Evolutionary conservation across 2,797 vertebrate genomes (phyloP).

Genomic region (Lates japonicus): DNA sequence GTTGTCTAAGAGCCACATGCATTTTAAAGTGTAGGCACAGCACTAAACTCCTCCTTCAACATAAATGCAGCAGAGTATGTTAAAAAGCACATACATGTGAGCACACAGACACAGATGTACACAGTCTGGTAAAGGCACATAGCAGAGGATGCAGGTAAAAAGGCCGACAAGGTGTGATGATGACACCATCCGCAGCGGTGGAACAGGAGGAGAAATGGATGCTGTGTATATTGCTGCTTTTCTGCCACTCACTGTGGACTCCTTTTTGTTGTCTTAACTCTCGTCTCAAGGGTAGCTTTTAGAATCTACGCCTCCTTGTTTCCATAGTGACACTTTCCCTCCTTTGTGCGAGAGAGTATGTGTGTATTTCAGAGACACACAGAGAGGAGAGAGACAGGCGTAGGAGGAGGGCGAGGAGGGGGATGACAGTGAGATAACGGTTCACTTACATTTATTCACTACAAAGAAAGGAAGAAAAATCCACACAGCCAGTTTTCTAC

Average conservation of each 20-base stretch:
- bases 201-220: slow-evolving; percentile 53
- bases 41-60: slow-evolving; percentile 14
- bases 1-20: slow-evolving; percentile 44
- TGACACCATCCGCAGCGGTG: slow-evolving; percentile 52
- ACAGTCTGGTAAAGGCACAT: slow-evolving; percentile 31
- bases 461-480: slow-evolving; percentile 58
- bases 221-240: slow-evolving; percentile 75
- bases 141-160: slow-evolving; percentile 58
- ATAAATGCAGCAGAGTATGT: slow-evolving; percentile 28
- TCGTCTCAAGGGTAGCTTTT: slow-evolving; percentile 88
- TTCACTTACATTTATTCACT: slow-evolving; percentile 81
- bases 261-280: slow-evolving; percentile 86
- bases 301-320: slow-evolving; percentile 89
- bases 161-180: slow-evolving; percentile 62
- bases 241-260: slow-evolving; percentile 82
- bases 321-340: slow-evolving; percentile 90
- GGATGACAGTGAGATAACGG: slow-evolving; percentile 79
- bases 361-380: slow-evolving; percentile 77
- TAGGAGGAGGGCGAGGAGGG: slow-evolving; percentile 61
- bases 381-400: slow-evolving; percentile 72
- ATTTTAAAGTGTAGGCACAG: slow-evolving; percentile 35
- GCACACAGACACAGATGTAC: slow-evolving; percentile 20
- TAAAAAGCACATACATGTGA: slow-evolving; percentile 38
- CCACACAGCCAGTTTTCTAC: slow-evolving; percentile 55
- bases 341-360: slow-evolving; percentile 80